Base-by-base conservation (phyloP, 2,797 vertebrate species). In the Chloroceryle amazona region DNA sequence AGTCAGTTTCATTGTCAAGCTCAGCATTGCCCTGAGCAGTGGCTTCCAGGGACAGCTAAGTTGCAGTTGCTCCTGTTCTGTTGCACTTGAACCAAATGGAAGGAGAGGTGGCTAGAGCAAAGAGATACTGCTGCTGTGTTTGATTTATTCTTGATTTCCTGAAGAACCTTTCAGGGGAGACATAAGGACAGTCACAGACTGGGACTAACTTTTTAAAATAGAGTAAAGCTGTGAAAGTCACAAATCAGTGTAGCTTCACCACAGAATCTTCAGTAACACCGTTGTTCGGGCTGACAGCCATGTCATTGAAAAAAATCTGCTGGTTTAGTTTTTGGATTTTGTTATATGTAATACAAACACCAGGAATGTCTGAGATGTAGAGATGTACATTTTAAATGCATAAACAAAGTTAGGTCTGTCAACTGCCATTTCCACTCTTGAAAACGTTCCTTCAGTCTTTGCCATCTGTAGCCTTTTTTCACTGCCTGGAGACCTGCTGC, bases 361-460 rank as follows among this genome's bases (percentile, higher is more conserved):
- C 14, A 75, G 37, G 25, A 11, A 21, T 47, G 11, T 28, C 39
- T 58, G 62, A 84, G 62, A 70, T 73, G 86, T 68, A 68, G 49
- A 74, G 57, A 86, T 60, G 26, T 31, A 72, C 18, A 29, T 19
- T 86, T 54, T 21, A 87, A 81, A 89, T 29, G 35, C 62, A 63
- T 61, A 82, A 81, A 85, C 62, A 3, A 81, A 87, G 13, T 33
- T 25, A 49, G 28, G 57, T 54, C 22, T 87, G 47, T 80, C 82
- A 91, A 12, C 44, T 85, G 61, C 60, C 44, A 78, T 83, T 87
- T 82, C 72, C 83, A 4, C 37, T 57, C 86, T 76, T 78, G 57
- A 74, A 96, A 94, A 20, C 17, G 52, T 61, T 73, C 81, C 35
- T 57, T 95, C 47, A 71, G 75, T n/a, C 71, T 89, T 85, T 94